Base-by-base conservation (phyloP, 2,113 vertebrate genomes). In the Myiozetetes cayanensis region DNA sequence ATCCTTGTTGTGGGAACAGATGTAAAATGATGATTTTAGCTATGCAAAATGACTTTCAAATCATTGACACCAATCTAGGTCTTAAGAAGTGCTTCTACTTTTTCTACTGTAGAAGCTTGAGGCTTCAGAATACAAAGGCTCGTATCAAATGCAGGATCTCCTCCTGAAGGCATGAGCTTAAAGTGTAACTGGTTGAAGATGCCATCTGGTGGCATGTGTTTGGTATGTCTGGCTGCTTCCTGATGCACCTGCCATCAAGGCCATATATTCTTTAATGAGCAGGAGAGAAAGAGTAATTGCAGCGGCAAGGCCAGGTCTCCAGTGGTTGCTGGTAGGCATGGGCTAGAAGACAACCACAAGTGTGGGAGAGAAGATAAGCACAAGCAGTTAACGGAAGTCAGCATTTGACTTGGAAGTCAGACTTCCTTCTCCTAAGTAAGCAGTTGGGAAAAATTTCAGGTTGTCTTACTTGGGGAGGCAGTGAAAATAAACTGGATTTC, bases 191-290 rank as follows among this genome's bases (percentile, higher is more conserved):
- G 78, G 56, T 85, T 86, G 94, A 66, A 96, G 96, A 94, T 97
- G 95, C 88, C 94, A 94, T 81, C 92, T 96, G 94, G 80, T 97
- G 92, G 91, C 66, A 27, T 49, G 23, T 7, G 0, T 61, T 88
- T 70, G 44, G 50, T 86, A 90, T 37, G 37, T 86, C 61, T 58
- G 65, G 18, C 71, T 89, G 65, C 21, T 72, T 92, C 83, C 33
- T 52, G 14, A 21, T 33, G 27, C 13, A 21, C 25, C 35, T 82
- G 61, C 21, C 52, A 19, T 70, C 49, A 27, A 31, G 47, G 20
- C 19, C 21, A 4, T 62, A 0, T 22, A 16, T 72, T 78, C 19
- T 74, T 72, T 56, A 46, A 23, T 52, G 46, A 74, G 33, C 50
- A 28, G 8, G 52, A 68, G 44, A 47, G 52, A 37, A 53, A 77